Evolutionary conservation across 2,113 vertebrate species (phyloP).

Genomic region (Pygoscelis antarcticus): DNA sequence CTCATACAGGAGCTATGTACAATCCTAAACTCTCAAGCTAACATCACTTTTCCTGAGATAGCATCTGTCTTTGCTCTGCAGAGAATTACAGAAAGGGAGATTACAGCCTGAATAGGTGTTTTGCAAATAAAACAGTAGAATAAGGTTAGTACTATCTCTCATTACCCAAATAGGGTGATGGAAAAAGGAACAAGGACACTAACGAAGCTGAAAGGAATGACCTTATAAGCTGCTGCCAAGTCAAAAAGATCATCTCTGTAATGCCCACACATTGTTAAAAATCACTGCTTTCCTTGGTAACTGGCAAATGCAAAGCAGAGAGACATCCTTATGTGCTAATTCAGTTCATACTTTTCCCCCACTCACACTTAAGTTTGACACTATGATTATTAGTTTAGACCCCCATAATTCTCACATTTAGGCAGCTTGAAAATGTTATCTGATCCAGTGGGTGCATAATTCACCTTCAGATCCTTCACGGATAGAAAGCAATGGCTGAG

Average conservation of each 20-base stretch:
- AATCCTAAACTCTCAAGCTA: neutral
- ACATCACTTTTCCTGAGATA: neutral
- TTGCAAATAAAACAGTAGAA: neutral
- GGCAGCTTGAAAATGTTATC: neutral
- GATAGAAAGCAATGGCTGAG: neutral
- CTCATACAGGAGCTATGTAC: neutral
- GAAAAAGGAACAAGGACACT: neutral
- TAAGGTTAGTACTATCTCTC: neutral
- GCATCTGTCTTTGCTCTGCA: neutral
- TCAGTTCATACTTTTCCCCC: neutral
- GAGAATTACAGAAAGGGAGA: neutral
- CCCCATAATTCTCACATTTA: neutral
- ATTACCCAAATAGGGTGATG: neutral
- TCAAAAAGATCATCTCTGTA: neutral
- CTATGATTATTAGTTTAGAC: slow-evolving; percentile 3
- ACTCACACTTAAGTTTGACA: neutral
- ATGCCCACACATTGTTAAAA: neutral
- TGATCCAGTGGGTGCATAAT: neutral
- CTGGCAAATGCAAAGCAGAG: slow-evolving; percentile 16
- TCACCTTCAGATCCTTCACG: neutral
- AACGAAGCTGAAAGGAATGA: neutral
- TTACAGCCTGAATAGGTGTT: neutral
- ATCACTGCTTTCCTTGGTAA: slow-evolving; percentile 9
- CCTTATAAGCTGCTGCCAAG: neutral
- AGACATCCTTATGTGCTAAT: neutral